Evolutionary conservation across 2,888 invertebrate genomes (phyloP), one percentile per base, ranked within the genome.

Genomic region (Drosophila testacea): DNA sequence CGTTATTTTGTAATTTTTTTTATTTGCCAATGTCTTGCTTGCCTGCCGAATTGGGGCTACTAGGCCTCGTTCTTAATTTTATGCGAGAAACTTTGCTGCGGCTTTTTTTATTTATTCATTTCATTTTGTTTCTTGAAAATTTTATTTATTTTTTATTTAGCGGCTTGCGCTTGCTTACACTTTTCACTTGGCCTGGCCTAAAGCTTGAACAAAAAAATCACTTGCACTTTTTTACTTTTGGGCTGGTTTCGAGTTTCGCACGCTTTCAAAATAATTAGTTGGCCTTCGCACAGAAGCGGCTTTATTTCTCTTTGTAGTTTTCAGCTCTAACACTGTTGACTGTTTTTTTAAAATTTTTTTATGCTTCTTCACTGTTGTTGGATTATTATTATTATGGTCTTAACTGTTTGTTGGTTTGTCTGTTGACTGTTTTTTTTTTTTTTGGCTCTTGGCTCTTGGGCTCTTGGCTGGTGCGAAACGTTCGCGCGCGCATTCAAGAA

Each of bases 401-500:
- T 5, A 50, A 30, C 30, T 61, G 36, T 38, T 54, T 54, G 28
- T 28, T 44, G 42, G n/a, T 47, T 55, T 61, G 11, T 55, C 55
- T 62, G 61, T 22, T 22, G 22, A 22, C 22, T 22, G 22, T 22
- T 22, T 64, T 32, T 16, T 16, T 16, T 16, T 16, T 4, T 66
- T 42, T 72, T 69, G 55, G 50, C 48, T 67, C 6, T 48, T 32
- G 27, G 27, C 41, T 42, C 34, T 38, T 68, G 27, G 47, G 47
- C 59, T 68, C 61, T 77, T 68, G 62, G 69, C 62, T 83, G 83
- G 68, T 91, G 90, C 90, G 83, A 86, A 83, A 88, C 76, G 90
- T 89, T 92, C 91, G 90, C 92, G 92, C 92, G 92, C 92, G 92
- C 81, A 83, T 92, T 92, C 88, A 91, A 92, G 92, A 92, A 92